phyloP scores from a whole-genome alignment of 2,113 vertebrate genomes.

The Prinia subflava region DNA sequence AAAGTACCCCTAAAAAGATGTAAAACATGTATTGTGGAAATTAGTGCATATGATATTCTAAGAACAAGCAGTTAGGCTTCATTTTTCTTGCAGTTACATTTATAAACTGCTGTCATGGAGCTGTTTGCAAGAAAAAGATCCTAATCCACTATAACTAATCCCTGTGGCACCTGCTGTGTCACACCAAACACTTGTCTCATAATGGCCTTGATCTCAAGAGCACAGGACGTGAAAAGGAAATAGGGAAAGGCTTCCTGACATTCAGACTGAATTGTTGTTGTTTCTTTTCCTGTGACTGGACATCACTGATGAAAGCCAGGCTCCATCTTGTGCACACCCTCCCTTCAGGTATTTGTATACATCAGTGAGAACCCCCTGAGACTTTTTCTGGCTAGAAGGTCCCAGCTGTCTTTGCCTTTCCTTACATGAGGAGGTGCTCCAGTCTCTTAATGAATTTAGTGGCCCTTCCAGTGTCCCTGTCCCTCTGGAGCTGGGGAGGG shows the following conservation, averaged over 20 bases:
- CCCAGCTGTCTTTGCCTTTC: background rate
- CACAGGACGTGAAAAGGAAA: background rate
- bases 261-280: background rate
- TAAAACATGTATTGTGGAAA: background rate
- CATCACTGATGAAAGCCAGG: background rate
- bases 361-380: too few species aligned
- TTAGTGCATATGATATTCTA: background rate
- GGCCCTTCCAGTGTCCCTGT: background rate
- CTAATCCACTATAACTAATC: background rate
- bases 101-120: background rate
- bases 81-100: background rate
- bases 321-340: background rate
- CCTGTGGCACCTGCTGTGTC: background rate
- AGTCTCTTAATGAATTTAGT: background rate
- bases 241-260: background rate
- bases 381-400: background rate
- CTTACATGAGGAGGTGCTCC: background rate
- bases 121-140: background rate
- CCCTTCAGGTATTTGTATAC: background rate
- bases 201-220: background rate
- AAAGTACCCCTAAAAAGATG: background rate
- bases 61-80: background rate
- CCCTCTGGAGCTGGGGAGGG: background rate
- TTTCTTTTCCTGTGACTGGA: background rate
- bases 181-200: background rate